These are phyloP conservation scores for Mareca penelope DNA, from an alignment of 2,797 vertebrate species.

Conservation along the genomic window DNA sequence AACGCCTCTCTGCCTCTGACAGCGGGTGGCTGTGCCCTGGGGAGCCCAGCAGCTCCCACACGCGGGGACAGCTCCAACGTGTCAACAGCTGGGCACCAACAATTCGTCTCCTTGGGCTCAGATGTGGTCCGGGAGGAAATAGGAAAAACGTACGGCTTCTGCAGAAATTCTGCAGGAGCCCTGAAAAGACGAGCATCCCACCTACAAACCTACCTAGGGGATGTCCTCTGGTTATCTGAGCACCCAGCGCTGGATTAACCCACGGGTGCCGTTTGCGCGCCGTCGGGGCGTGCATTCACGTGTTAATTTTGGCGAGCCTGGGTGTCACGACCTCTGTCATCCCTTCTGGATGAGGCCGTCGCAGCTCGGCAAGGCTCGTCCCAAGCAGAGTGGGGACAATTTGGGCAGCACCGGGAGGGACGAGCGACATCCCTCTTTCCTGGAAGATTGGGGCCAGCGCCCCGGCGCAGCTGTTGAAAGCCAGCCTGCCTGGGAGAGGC, in stretches of 20 bases:
- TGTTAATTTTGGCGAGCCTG: rapidly evolving
- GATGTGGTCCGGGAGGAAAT: background rate
- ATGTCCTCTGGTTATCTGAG: background rate
- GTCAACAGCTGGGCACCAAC: background rate
- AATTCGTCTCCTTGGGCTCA: rapidly evolving
- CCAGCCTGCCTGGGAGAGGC: conserved; percentile 14
- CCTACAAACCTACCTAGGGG: background rate
- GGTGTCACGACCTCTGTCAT: rapidly evolving
- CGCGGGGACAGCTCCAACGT: background rate
- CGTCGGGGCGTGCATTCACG: rapidly evolving
- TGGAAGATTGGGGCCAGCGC: background rate
- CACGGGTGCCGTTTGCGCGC: background rate
- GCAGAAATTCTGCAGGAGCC: rapidly evolving
- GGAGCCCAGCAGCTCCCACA: background rate
- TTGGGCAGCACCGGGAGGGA: background rate
- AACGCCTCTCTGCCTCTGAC: background rate
- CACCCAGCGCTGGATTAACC: background rate
- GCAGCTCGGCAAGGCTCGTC: background rate
- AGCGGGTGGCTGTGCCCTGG: background rate
- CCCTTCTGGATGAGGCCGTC: background rate
- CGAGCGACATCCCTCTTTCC: background rate
- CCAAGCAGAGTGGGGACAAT: background rate
- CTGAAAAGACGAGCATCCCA: background rate
- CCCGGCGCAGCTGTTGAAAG: background rate
- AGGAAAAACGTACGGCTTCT: rapidly evolving